Percentiles rank a stretch among this genome's conserved stretches.
Conservation (phyloP, 2,797 vertebrate species). For the Netta rufina region DNA sequence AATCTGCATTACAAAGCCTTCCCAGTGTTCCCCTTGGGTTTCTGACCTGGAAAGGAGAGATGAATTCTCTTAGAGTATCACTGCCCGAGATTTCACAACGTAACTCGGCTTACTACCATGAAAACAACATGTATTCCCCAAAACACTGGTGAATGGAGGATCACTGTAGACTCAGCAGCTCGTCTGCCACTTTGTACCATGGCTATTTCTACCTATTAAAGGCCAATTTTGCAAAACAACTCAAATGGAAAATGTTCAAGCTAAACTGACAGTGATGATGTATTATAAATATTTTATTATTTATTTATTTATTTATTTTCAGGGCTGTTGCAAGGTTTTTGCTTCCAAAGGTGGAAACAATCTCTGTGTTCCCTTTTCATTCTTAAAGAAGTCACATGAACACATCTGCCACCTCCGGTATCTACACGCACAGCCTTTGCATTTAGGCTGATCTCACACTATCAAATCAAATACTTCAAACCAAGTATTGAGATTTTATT, state of each 20-base stretch:
- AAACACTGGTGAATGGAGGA: neutral
- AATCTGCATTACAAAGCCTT: slow-evolving; percentile 63
- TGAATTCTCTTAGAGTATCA: slow-evolving; percentile 10
- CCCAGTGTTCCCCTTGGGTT: slow-evolving; percentile 31
- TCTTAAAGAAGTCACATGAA: neutral
- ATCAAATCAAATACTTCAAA: neutral
- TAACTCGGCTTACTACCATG: neutral
- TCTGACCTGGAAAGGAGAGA: slow-evolving; percentile 52
- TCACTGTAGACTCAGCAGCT: neutral
- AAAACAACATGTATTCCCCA: neutral
- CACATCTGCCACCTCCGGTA: neutral
- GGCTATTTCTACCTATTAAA: neutral
- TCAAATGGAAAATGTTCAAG: neutral
- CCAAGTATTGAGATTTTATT: neutral
- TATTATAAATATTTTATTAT: neutral
- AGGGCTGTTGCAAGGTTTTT: neutral
- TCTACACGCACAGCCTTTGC: neutral
- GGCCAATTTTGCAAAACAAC: neutral
- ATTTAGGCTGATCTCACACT: neutral
- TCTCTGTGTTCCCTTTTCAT: neutral
- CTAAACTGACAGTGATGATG: neutral
- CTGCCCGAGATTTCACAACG: neutral
- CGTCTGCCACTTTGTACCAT: neutral
- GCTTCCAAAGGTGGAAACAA: neutral
- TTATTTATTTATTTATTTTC: neutral